Conservation (phyloP, 2,113 vertebrate species). For the Halcyon senegalensis region DNA sequence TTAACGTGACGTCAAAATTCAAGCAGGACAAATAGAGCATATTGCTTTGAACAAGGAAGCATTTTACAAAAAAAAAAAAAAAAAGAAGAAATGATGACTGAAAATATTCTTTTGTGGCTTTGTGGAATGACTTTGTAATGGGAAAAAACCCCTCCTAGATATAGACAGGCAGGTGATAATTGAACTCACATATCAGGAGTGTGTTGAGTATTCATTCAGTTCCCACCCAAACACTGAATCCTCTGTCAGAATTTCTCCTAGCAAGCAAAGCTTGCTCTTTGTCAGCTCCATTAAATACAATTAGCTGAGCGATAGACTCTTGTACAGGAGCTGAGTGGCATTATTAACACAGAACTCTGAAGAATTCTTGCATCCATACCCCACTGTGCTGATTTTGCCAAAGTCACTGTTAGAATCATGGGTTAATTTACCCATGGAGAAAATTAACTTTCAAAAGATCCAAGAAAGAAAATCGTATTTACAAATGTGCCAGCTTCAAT, state of each 20-base stretch:
- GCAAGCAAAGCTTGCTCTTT: background rate
- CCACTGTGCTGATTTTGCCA: background rate
- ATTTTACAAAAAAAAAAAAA: background rate
- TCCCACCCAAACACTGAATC: background rate
- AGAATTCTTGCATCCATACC: conserved; percentile 9
- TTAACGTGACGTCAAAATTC: background rate
- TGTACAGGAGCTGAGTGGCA: background rate
- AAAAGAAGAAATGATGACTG: background rate
- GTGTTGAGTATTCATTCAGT: background rate
- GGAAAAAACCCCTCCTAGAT: background rate
- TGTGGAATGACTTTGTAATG: background rate
- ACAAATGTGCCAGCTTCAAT: conserved; percentile 56
- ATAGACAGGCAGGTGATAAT: background rate
- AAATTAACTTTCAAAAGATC: conserved; percentile 55
- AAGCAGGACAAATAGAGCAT: background rate
- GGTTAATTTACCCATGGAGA: conserved; percentile 47
- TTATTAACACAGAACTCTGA: background rate
- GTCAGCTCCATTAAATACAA: background rate
- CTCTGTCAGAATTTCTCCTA: background rate
- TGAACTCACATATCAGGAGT: background rate
- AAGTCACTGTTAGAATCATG: conserved; percentile 24
- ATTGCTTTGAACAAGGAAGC: background rate
- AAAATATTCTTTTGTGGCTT: background rate
- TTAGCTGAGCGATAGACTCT: background rate
- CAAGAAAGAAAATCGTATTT: conserved; percentile 54